Conservation (phyloP, 2,797 vertebrate genomes). For the Triplophysa bombifrons region DNA sequence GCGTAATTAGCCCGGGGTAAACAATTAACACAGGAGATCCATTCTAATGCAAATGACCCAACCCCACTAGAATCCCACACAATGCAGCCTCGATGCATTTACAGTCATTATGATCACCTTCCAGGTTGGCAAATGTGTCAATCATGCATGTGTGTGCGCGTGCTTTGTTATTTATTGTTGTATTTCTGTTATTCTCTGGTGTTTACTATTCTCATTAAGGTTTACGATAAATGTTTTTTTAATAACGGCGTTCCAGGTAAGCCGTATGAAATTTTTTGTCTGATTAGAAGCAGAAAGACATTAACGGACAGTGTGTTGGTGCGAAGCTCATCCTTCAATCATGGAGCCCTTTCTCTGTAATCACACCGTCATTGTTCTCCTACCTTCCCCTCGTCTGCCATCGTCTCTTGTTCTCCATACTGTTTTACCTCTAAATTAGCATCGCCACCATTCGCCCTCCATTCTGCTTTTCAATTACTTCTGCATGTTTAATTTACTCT, state of each 20-base stretch:
- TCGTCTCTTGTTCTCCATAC: conserved; percentile 18
- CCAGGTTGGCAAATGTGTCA: conserved; percentile 51
- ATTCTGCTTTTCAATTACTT: conserved; percentile 50
- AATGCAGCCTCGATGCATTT: conserved; percentile 73
- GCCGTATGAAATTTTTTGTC: conserved; percentile 62
- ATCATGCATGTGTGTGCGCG: conserved; percentile 8
- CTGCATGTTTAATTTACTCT: conserved; percentile 53
- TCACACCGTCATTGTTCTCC: conserved; percentile 50
- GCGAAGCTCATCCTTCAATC: conserved; percentile 49
- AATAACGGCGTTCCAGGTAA: conserved; percentile 59
- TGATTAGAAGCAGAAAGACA: conserved; percentile 51
- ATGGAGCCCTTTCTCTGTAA: conserved; percentile 43
- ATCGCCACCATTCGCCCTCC: background rate
- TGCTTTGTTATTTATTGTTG: conserved; percentile 47
- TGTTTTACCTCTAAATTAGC: conserved; percentile 43
- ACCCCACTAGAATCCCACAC: conserved; percentile 69
- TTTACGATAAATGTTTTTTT: conserved; percentile 63
- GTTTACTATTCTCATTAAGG: conserved; percentile 66
- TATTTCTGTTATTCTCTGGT: conserved; percentile 48
- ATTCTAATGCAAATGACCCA: conserved; percentile 76
- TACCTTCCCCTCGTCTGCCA: conserved; percentile 23
- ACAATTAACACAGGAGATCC: conserved; percentile 74
- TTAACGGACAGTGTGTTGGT: conserved; percentile 32
- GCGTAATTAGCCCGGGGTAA: conserved; percentile 78
- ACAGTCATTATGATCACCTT: conserved; percentile 71